Percentiles rank a stretch among this genome's conserved stretches.
Evolutionary conservation across 2,797 vertebrate species (phyloP).

Genomic region (Hirundo rustica): DNA sequence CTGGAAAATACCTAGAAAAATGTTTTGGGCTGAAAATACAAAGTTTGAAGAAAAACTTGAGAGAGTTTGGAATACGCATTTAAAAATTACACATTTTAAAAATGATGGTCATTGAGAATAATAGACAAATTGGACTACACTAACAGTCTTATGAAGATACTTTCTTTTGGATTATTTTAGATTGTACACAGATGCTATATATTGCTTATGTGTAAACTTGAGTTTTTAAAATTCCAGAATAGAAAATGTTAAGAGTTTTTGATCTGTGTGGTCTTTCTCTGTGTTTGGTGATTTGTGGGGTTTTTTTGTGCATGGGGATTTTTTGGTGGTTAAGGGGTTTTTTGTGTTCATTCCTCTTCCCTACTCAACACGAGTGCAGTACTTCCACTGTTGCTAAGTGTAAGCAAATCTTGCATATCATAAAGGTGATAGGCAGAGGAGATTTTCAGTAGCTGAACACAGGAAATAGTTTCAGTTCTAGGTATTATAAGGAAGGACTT

Average conservation of each 20-base stretch:
- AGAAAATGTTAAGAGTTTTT: not conserved
- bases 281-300: not conserved
- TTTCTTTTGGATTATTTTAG: constrained; percentile 26
- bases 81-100: not conserved
- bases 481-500: not conserved
- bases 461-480: not conserved
- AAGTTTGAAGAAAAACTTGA: not conserved
- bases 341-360: not conserved
- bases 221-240: constrained; percentile 21
- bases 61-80: not conserved
- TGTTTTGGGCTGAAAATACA: not conserved
- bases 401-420: not conserved
- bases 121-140: not conserved
- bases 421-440: not conserved
- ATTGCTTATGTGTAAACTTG: not conserved
- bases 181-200: not conserved
- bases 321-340: not conserved
- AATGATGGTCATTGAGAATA: not conserved
- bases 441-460: not conserved
- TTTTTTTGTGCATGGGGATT: accelerated
- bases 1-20: not conserved
- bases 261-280: not conserved
- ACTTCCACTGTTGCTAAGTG: not conserved
- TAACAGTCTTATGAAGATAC: not conserved
- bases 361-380: not conserved